These are phyloP conservation scores for Alectura lathami DNA, from an alignment of 2,113 vertebrate species.

Conservation along the genomic window DNA sequence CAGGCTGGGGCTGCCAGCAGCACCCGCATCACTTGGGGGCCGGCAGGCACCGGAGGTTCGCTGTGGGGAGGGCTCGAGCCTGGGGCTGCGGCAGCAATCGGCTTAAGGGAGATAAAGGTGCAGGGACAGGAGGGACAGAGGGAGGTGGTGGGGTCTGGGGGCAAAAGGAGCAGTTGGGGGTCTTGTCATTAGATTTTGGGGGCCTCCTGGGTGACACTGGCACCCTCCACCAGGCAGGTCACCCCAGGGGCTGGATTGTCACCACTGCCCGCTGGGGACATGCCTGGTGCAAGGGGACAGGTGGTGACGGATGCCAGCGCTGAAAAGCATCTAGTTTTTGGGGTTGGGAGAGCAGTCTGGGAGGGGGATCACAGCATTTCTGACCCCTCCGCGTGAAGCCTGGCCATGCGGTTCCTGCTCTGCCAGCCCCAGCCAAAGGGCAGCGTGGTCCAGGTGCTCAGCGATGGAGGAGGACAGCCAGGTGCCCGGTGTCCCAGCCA, in stretches of 20 bases:
- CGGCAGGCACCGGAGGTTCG: background rate
- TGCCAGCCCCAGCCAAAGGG: background rate
- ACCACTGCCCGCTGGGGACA: fast-evolving
- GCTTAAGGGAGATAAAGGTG: background rate
- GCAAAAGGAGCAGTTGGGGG: fast-evolving
- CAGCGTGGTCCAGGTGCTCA: no score
- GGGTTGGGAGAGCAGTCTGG: background rate
- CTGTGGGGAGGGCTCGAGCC: background rate
- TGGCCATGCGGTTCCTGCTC: background rate
- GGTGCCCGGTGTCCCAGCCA: no score
- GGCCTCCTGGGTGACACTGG: background rate
- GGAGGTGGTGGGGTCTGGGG: background rate
- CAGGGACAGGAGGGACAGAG: background rate
- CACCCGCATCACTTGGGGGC: background rate
- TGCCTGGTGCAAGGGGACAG: background rate
- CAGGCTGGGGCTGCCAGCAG: fast-evolving
- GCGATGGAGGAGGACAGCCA: no score
- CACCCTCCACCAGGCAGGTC: background rate
- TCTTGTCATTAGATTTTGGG: background rate
- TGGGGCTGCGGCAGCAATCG: background rate
- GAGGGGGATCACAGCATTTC: fast-evolving
- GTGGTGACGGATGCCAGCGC: fast-evolving
- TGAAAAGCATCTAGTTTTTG: fast-evolving
- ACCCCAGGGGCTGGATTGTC: background rate
- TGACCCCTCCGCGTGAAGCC: background rate